These are phyloP conservation scores for Atherinomorus stipes DNA, from an alignment of 2,113 vertebrate genomes.

Conservation along the genomic window DNA sequence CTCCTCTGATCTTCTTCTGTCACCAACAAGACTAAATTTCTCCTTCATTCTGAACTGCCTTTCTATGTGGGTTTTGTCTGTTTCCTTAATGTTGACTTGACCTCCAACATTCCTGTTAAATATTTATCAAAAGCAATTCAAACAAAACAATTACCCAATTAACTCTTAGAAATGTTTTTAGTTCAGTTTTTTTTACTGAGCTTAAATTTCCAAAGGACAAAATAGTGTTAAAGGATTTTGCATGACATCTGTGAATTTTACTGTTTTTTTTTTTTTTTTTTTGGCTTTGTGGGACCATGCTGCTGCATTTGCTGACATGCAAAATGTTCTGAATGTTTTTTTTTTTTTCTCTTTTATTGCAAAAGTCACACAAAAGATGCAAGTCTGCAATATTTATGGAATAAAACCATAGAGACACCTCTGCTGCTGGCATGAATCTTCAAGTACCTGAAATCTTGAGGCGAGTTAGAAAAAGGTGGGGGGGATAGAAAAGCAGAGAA, in stretches of 20 bases:
- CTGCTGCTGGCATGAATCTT: constrained; percentile 45
- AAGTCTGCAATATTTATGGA: constrained; percentile 41
- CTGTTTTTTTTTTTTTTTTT: too few species aligned
- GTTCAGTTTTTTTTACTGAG: too few species aligned
- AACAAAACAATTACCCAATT: too few species aligned
- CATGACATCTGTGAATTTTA: too few species aligned
- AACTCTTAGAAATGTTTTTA: too few species aligned
- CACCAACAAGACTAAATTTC: not conserved
- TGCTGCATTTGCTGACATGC: constrained; percentile 16
- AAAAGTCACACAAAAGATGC: constrained; percentile 38
- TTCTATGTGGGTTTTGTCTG: not conserved
- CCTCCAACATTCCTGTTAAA: too few species aligned
- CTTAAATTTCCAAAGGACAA: too few species aligned
- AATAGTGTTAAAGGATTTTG: too few species aligned
- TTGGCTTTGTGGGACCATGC: not conserved
- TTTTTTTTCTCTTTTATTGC: constrained; percentile 5
- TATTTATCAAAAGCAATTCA: too few species aligned
- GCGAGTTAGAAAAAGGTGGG: constrained; percentile 12
- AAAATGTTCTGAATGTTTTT: constrained; percentile 24
- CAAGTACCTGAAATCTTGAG: constrained; percentile 47
- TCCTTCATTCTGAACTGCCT: not conserved
- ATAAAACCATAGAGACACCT: constrained; percentile 28
- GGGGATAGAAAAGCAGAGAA: constrained; percentile 15
- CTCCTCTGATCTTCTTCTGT: not conserved
- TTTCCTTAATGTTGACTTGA: too few species aligned